Evolutionary conservation across 1,140 invertebrate genomes (phyloP).

Genomic region (Propsilocerus akamusi): DNA sequence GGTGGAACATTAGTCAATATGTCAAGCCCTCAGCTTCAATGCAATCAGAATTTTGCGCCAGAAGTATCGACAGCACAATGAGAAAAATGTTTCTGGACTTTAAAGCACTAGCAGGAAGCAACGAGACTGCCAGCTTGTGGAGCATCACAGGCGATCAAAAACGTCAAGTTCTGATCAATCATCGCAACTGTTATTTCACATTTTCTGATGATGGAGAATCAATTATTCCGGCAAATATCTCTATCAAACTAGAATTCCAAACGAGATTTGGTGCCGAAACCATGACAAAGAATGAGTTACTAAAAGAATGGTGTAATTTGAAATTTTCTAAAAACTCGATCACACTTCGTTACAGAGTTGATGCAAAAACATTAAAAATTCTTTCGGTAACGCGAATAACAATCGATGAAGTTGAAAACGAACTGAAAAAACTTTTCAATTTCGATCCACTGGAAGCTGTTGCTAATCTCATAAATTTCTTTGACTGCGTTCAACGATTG

Average conservation of each 20-base stretch:
- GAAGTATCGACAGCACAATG: too few relatives aligned
- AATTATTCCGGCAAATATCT: neutral
- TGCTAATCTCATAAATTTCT: neutral
- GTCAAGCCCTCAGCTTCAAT: too few relatives aligned
- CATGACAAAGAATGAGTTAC: conserved; percentile 2
- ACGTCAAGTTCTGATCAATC: too few relatives aligned
- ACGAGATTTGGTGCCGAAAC: conserved; percentile 4
- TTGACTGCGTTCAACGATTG: neutral
- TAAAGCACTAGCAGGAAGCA: too few relatives aligned
- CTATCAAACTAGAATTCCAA: conserved; percentile 5
- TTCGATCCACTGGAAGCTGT: neutral
- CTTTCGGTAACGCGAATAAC: neutral
- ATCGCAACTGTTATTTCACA: too few relatives aligned
- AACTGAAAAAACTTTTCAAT: neutral
- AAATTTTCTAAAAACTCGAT: neutral
- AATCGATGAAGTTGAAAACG: neutral
- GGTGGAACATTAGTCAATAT: too few relatives aligned
- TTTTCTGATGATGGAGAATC: too few relatives aligned
- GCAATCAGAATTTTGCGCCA: too few relatives aligned
- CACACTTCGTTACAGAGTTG: neutral
- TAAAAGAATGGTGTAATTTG: conserved; percentile 4
- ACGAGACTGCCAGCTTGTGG: too few relatives aligned
- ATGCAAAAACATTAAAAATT: neutral
- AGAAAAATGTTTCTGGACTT: too few relatives aligned
- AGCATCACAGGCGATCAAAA: too few relatives aligned